phyloP scores from a whole-genome alignment of 2,113 vertebrate genomes.

The Malurus cyaneus region DNA sequence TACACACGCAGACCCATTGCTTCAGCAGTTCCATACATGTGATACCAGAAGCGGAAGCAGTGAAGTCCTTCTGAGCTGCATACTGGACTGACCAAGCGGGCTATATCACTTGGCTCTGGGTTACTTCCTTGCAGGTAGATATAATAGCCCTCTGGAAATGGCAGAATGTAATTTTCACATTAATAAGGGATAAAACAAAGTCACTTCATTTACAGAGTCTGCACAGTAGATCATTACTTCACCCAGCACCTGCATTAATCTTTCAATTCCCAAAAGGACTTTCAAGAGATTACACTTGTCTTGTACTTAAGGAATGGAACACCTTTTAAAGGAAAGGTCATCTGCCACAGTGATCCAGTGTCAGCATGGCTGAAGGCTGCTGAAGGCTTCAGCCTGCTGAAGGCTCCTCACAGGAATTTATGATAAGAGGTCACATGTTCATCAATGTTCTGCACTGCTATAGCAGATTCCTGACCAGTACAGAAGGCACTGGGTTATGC shows the following conservation, averaged over 20 bases:
- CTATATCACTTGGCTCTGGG: conserved; percentile 53
- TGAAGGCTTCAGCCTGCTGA: background rate
- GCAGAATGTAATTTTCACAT: conserved; percentile 11
- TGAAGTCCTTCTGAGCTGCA: conserved; percentile 64
- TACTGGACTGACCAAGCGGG: conserved; percentile 69
- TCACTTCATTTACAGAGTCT: background rate
- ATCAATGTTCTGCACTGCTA: background rate
- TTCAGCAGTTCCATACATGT: conserved; percentile 76
- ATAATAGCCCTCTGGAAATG: conserved; percentile 75
- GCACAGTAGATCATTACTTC: background rate
- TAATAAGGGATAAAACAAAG: background rate
- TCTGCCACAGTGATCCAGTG: background rate
- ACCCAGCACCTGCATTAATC: background rate
- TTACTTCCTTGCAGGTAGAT: conserved; percentile 74
- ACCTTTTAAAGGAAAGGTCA: background rate
- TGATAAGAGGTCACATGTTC: background rate
- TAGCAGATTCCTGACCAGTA: background rate
- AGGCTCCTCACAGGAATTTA: background rate
- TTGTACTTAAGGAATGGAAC: background rate
- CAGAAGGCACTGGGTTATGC: background rate
- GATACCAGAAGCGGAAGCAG: conserved; percentile 83
- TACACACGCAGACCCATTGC: conserved; percentile 74
- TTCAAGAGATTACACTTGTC: background rate
- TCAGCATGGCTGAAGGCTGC: background rate
- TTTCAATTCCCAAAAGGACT: background rate